Evolutionary conservation across 2,113 vertebrate species (phyloP).

Genomic region (Pteropus alecto): DNA sequence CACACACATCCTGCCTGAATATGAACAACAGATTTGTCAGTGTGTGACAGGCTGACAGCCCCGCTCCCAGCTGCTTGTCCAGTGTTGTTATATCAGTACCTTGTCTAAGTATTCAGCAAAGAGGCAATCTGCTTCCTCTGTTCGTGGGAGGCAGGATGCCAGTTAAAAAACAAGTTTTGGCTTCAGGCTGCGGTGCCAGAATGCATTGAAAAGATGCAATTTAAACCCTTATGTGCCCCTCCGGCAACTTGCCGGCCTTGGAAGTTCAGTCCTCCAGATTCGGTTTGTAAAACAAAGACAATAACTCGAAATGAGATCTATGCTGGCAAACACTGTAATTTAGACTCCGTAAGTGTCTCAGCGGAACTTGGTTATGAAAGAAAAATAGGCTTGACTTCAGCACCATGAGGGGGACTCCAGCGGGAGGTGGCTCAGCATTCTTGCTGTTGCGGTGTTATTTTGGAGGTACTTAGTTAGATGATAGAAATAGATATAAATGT

Average conservation of each 20-base stretch:
- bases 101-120: conserved; percentile 87
- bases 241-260: conserved; percentile 76
- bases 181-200: conserved; percentile 85
- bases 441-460: rapidly evolving
- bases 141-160: conserved; percentile 84
- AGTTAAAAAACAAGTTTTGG: conserved; percentile 83
- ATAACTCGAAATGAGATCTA: conserved; percentile 64
- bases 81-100: conserved; percentile 94
- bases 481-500: no score
- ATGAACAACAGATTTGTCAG: conserved; percentile 98
- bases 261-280: conserved; percentile 75
- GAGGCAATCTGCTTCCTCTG: conserved; percentile 88
- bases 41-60: conserved; percentile 96
- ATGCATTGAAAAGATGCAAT: conserved; percentile 83
- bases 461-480: not conserved
- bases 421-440: not conserved
- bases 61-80: conserved; percentile 97
- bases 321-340: not conserved
- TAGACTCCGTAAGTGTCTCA: conserved; percentile 49
- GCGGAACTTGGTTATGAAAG: conserved; percentile 41
- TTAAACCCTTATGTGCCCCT: conserved; percentile 78
- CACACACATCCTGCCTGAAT: conserved; percentile 88
- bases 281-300: conserved; percentile 78
- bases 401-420: rapidly evolving
- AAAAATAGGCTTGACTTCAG: not conserved